phyloP scores from a whole-genome alignment of 2,888 invertebrate species.

The Eupsilia transversa region DNA sequence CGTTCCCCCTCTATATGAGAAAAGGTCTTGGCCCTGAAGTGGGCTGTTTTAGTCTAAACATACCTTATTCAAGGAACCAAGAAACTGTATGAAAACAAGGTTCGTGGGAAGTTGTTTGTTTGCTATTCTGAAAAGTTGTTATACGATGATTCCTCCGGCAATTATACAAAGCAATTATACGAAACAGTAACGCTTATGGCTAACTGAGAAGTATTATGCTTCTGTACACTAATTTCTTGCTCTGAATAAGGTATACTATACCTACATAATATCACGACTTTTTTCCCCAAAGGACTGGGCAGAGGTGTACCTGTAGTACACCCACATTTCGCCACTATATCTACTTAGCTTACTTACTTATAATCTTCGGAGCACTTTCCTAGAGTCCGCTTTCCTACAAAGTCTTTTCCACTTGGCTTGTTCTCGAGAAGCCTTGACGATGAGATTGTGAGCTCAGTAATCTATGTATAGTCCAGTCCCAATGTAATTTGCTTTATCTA shows the following conservation, averaged over 20 bases:
- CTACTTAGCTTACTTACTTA: not conserved
- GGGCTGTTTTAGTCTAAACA: constrained; percentile 1
- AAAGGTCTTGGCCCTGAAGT: not conserved
- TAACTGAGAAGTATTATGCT: not conserved
- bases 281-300: no score
- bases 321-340: no score
- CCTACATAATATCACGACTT: no score
- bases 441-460: constrained; percentile 15
- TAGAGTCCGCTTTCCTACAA: constrained; percentile 16
- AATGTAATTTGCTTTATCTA: constrained; percentile 12
- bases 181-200: constrained; percentile 3
- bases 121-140: not conserved
- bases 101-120: constrained; percentile 13
- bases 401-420: constrained; percentile 28
- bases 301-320: no score
- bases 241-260: not conserved
- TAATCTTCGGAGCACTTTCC: constrained; percentile 6
- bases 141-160: constrained; percentile 11
- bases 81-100: constrained; percentile 24
- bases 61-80: constrained; percentile 18
- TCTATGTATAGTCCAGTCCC: constrained; percentile 11
- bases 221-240: not conserved
- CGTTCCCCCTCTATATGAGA: not conserved
- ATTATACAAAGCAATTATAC: constrained; percentile 3
- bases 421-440: constrained; percentile 10